Base-by-base conservation (phyloP, 1,140 invertebrate genomes). In the Cherax quadricarinatus region DNA sequence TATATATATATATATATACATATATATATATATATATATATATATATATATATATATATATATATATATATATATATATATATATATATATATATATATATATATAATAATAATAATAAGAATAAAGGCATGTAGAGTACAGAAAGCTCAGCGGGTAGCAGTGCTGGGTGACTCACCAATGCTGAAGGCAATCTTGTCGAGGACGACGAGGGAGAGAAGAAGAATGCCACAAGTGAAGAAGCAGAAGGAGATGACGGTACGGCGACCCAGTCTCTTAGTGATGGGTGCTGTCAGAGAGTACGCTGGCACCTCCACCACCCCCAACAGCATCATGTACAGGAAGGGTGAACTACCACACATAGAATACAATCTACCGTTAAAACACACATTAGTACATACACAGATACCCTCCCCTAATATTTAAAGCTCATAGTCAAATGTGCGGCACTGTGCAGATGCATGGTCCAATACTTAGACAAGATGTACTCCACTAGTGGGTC, bases 241-340 rank as follows among this genome's bases (percentile, higher is more conserved):
- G 48, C 79, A 89, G 16, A 82, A 66, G 57, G 5, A 18, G 24
- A 82, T 24, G 1, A 89, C 87, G 4, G 60, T 9, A 0, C 82
- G 81, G 21, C 88, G 62, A 2, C 88, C 88, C 1, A 90, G 70
- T 10, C 66, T 70, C 14, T 62, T 24, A 4, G 88, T 90, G 62
- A 90, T 85, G 62, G 88, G 88, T 10, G 88, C 88, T 3, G 88
- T 84, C n/a, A 90, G 48, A 21, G 57, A 73, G 82, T 90, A 90
- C 30, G 88, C 88, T 6, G 88, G 88, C 10, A 90, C 57, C 80
- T 90, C 88, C 41, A 90, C 16, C 48, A 75, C 62, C n/a, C 88
- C 81, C 81, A 90, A 21, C 60, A 90, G 30, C 24, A 12, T 66
- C 88, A 90, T 90, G 70, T 90, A 90, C 16, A 90, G 66, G 66